Evolutionary conservation across 2,113 vertebrate genomes (phyloP).

Genomic region (Caranx melampygus): DNA sequence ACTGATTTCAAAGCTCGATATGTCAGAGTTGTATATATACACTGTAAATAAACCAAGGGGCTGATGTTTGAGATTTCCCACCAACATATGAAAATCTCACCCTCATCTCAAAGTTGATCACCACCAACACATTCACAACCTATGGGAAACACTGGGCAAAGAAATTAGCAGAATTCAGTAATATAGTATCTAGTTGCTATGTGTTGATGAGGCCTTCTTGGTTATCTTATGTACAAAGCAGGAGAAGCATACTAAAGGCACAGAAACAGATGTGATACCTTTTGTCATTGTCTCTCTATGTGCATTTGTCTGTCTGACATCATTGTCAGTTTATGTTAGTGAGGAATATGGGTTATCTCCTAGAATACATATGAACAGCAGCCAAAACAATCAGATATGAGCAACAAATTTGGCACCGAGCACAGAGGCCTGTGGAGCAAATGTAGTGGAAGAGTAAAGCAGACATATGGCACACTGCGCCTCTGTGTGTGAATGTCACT

Average conservation of each 20-base stretch:
- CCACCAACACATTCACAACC: background rate
- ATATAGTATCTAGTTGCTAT: background rate
- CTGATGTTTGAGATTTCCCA: background rate
- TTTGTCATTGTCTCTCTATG: slow-evolving; percentile 30
- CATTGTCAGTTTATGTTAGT: slow-evolving; percentile 44
- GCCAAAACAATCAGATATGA: slow-evolving; percentile 60
- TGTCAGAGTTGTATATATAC: background rate
- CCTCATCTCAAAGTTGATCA: background rate
- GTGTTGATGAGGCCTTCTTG: background rate
- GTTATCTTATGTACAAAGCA: slow-evolving; percentile 6
- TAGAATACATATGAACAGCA: slow-evolving; percentile 34
- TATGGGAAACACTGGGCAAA: background rate
- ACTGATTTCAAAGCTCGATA: background rate
- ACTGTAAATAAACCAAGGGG: background rate
- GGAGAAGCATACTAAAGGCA: slow-evolving; percentile 1
- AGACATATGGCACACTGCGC: slow-evolving; percentile 64
- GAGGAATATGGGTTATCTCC: slow-evolving; percentile 18
- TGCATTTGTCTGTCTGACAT: slow-evolving; percentile 31
- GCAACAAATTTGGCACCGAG: slow-evolving; percentile 39
- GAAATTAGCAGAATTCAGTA: background rate
- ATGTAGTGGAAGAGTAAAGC: slow-evolving; percentile 51
- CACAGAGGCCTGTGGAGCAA: slow-evolving; percentile 32
- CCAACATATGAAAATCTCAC: background rate
- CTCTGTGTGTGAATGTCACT: slow-evolving; percentile 51
- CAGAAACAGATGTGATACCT: slow-evolving; percentile 21